These are phyloP conservation scores for Cariama cristata DNA, from an alignment of 2,113 vertebrate genomes.

Conservation along the genomic window DNA sequence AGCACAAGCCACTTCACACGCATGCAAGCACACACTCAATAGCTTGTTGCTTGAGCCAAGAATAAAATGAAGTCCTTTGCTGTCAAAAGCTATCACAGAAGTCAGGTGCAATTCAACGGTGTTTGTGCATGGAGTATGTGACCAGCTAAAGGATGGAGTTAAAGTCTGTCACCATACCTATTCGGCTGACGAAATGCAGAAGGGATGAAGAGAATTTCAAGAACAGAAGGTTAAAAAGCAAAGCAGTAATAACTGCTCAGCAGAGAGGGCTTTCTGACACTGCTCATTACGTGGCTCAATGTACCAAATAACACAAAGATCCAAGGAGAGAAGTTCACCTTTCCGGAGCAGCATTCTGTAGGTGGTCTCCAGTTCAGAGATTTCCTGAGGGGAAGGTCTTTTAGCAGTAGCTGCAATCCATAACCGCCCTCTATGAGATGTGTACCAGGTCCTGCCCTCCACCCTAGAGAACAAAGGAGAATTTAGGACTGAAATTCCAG, in stretches of 20 bases:
- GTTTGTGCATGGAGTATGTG: neutral
- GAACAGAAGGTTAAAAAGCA: neutral
- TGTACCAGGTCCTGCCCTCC: constrained; percentile 96
- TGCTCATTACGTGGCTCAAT: neutral
- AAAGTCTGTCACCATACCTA: neutral
- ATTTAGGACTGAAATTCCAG: neutral
- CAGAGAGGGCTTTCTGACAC: neutral
- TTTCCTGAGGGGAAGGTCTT: constrained; percentile 88
- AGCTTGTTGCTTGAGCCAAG: neutral
- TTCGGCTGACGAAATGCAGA: rapidly evolving
- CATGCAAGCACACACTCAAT: rapidly evolving
- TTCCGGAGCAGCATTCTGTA: constrained; percentile 81
- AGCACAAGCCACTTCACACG: neutral
- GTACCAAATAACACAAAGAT: neutral
- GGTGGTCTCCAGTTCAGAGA: constrained; percentile 86
- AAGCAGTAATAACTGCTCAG: neutral
- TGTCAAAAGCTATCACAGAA: neutral
- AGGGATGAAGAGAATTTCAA: neutral
- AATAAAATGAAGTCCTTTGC: neutral
- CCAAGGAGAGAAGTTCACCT: constrained; percentile 76
- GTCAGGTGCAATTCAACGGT: rapidly evolving
- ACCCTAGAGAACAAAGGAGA: constrained; percentile 78
- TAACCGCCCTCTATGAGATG: constrained; percentile 90
- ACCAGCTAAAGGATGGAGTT: neutral
- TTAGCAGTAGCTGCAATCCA: constrained; percentile 97